These are phyloP conservation scores for Percopsis transmontana DNA, from an alignment of 2,113 vertebrate species.

Conservation along the genomic window DNA sequence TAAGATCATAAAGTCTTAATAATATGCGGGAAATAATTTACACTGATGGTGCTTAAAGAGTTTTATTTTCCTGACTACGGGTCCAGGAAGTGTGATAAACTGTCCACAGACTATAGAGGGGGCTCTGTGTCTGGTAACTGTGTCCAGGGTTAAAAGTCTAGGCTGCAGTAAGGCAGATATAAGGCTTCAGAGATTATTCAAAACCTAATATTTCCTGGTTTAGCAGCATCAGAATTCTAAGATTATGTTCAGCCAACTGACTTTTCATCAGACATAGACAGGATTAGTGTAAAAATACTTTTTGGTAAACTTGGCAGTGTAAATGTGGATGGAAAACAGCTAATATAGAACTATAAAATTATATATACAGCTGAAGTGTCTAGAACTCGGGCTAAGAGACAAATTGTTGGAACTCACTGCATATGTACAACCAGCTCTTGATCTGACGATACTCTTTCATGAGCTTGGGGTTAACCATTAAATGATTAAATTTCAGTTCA, in stretches of 20 bases:
- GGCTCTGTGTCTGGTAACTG: conserved; percentile 41
- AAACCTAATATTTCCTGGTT: neutral
- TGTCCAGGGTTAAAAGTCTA: conserved; percentile 43
- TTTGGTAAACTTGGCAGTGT: neutral
- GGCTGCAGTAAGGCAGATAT: conserved; percentile 52
- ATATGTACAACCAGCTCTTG: too few relatives aligned
- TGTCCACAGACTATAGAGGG: conserved; percentile 50
- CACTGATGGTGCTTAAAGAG: conserved; percentile 18
- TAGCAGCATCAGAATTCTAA: too few relatives aligned
- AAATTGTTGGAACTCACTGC: too few relatives aligned
- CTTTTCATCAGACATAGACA: neutral
- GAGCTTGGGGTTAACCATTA: conserved; percentile 1
- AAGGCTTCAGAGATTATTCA: neutral
- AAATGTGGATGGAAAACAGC: too few relatives aligned
- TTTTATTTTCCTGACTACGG: conserved; percentile 55
- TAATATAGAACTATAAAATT: too few relatives aligned
- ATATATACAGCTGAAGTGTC: too few relatives aligned
- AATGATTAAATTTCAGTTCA: too few relatives aligned
- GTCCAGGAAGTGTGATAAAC: conserved; percentile 64
- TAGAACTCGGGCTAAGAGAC: too few relatives aligned
- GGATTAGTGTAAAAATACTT: neutral
- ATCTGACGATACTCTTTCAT: too few relatives aligned
- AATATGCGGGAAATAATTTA: too few relatives aligned
- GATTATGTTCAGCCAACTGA: neutral
- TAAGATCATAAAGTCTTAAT: too few relatives aligned